A percentile compares a stretch with the other conserved stretches of the same genome.
These are phyloP conservation scores for Aphidius gifuensis DNA, from an alignment of 1,140 invertebrate species.

Conservation along the genomic window DNA sequence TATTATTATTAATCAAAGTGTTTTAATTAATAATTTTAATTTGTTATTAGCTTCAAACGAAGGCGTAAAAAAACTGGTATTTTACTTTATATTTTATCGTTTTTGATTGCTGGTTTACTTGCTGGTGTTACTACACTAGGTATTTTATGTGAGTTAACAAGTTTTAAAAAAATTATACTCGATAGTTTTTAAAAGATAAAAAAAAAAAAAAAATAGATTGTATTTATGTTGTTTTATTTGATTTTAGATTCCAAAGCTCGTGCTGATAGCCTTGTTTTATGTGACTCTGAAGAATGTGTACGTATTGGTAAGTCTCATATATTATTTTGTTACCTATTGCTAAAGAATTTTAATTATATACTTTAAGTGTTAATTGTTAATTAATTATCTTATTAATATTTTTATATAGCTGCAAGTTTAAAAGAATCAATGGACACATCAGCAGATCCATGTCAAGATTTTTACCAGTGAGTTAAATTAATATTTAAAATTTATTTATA, in stretches of 20 bases:
- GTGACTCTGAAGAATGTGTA: conserved; percentile 47
- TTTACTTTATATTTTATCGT: conserved; percentile 21
- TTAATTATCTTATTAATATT: conserved; percentile 18
- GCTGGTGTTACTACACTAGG: conserved; percentile 31
- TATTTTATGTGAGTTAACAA: conserved; percentile 37
- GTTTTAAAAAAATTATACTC: too few relatives aligned
- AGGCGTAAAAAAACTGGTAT: conserved; percentile 22
- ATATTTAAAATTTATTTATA: conserved; percentile 22
- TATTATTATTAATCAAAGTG: neutral
- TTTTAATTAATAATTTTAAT: conserved; percentile 1
- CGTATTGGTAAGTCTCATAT: conserved; percentile 41
- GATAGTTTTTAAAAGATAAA: neutral
- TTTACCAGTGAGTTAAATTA: conserved; percentile 46
- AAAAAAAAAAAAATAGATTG: too few relatives aligned
- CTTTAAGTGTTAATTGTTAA: neutral
- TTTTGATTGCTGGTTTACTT: conserved; percentile 26
- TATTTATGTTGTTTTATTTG: neutral
- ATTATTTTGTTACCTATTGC: neutral
- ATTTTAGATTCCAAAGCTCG: conserved; percentile 29
- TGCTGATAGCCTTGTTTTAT: conserved; percentile 26
- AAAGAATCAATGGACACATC: conserved; percentile 52
- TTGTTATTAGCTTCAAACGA: conserved; percentile 36
- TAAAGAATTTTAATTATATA: neutral
- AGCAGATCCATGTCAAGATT: conserved; percentile 50
- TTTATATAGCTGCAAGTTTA: conserved; percentile 47